These are phyloP conservation scores for Anguilla marmorata DNA, from an alignment of 2,797 vertebrate genomes.

Conservation along the genomic window DNA sequence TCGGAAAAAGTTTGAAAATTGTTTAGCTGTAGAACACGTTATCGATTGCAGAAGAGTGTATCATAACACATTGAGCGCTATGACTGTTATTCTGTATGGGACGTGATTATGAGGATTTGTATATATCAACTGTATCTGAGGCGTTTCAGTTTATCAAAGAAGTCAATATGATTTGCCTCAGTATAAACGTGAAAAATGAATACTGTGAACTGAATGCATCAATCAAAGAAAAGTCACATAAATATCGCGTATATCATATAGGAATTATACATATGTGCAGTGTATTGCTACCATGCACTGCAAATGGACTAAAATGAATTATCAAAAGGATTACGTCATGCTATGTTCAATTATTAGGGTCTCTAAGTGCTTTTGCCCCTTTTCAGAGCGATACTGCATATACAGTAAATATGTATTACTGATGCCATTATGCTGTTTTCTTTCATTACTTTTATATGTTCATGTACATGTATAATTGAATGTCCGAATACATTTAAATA, in stretches of 20 bases:
- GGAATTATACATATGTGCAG: too few relatives aligned
- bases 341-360: neutral
- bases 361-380: neutral
- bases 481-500: neutral
- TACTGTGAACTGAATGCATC: neutral
- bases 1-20: neutral
- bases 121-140: neutral
- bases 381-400: neutral
- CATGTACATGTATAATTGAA: neutral
- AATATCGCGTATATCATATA: neutral
- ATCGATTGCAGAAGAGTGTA: neutral
- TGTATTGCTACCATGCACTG: neutral
- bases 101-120: neutral
- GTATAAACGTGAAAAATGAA: neutral
- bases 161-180: neutral
- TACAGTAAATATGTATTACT: neutral
- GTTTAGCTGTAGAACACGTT: neutral
- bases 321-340: neutral
- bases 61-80: neutral
- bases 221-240: neutral
- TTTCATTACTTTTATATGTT: neutral
- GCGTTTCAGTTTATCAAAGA: neutral
- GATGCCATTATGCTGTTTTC: neutral
- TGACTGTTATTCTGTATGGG: conserved; percentile 4
- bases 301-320: neutral